Conservation (phyloP, 92 coral and sea anemone species). For the Ricordea florida region DNA sequence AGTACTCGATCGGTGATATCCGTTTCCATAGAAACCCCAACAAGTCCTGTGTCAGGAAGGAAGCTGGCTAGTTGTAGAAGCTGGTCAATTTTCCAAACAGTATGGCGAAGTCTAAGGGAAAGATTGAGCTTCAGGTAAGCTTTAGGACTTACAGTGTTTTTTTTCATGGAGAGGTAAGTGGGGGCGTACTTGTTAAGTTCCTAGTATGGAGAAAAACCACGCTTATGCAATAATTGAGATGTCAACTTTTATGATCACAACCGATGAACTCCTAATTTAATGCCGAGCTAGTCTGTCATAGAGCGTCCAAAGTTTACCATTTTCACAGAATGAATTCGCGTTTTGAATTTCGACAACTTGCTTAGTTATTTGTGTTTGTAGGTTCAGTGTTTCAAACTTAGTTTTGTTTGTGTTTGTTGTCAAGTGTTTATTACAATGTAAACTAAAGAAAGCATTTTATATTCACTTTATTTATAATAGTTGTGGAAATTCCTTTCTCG, state of each 20-base stretch:
- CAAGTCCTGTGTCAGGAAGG: too few relatives aligned
- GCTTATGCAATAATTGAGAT: neutral
- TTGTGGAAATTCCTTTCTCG: conserved; percentile 13
- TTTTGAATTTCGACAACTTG: neutral
- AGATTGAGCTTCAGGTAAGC: conserved; percentile 82
- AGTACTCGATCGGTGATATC: too few relatives aligned
- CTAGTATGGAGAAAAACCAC: neutral
- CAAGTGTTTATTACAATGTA: neutral
- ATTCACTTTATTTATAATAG: neutral
- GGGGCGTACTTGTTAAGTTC: neutral
- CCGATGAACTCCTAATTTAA: neutral
- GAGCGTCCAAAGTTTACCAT: neutral
- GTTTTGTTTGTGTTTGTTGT: neutral
- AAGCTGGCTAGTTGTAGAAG: too few relatives aligned
- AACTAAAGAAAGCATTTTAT: neutral
- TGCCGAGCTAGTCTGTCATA: neutral
- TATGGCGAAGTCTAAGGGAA: conserved; percentile 85
- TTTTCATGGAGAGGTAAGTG: neutral
- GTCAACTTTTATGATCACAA: neutral
- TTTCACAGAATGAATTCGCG: neutral
- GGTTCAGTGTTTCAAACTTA: neutral
- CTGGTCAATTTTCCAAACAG: too few relatives aligned
- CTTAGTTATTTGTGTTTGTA: neutral
- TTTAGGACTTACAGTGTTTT: conserved; percentile 39
- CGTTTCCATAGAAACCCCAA: too few relatives aligned